Evolutionary conservation across 2,797 vertebrate genomes (phyloP), one percentile per base, ranked within the genome.

Genomic region (Pangasius macronema): DNA sequence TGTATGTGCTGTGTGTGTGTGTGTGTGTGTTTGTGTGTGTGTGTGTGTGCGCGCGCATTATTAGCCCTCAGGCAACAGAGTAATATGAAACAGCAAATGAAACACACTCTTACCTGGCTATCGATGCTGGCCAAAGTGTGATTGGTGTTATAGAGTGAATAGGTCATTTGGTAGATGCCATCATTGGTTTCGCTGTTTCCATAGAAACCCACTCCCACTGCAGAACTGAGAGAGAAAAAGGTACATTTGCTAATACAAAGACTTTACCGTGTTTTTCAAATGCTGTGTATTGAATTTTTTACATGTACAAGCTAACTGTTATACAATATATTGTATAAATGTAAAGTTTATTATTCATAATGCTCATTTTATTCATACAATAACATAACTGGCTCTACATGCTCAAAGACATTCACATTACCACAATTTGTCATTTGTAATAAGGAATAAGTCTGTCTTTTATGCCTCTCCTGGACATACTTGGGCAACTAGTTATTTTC

Each of bases 101-200:
- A 86, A 85, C 82, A 84, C 5, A 36, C 72, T 87, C 96, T 97
- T 95, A 99, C 98, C 98, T 98, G 94, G 20, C 93, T 92, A 86
- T 97, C 95, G 68, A 99, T 96, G 92, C 94, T 93, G 0, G 95
- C 95, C 91, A 99, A 94, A 7, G 98, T 99, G 90, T 97, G 97
- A 96, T 99, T 99, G 91, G 97, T 97, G 0, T 96, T 96, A 93
- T 97, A 96, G 94, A 99, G 93, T 86, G 98, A 97, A 85, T 98
- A 97, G 93, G 97, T 97, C 93, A 99, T 95, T 95, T 98, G 98
- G 95, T 97, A 96, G 81, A 97, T 93, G 2, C 98, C 98, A 0
- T 99, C 98, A 0, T 97, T 98, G 94, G 97, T 97, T 95, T 99
- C 97, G 0, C 98, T 99, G 96, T 99, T 99, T 88, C 98, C 98